phyloP scores from a whole-genome alignment of 2,797 vertebrate species.

The Lagorchestes hirsutus region DNA sequence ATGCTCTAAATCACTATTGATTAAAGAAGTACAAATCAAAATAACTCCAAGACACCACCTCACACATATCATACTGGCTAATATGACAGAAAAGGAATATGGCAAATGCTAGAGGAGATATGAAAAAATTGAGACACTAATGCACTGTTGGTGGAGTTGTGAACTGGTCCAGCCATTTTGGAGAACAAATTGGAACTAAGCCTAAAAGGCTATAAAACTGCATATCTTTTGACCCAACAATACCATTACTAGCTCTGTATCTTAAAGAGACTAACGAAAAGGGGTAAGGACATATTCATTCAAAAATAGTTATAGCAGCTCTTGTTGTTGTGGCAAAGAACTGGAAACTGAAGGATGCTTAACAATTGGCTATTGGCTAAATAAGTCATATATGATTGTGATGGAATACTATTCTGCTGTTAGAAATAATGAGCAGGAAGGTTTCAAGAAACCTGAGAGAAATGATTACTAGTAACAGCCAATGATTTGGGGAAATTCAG shows the following conservation, averaged over 20 bases:
- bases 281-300: background rate
- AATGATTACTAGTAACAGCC: background rate
- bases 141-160: background rate
- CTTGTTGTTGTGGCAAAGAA: background rate
- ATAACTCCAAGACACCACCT: background rate
- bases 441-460: background rate
- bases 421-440: background rate
- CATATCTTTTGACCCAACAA: background rate
- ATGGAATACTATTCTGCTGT: background rate
- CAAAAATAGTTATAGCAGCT: background rate
- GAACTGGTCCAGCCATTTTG: background rate
- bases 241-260: background rate
- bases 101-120: background rate
- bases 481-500: background rate
- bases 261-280: background rate
- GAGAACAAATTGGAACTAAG: background rate
- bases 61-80: background rate
- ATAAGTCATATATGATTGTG: background rate
- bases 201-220: background rate
- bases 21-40: background rate
- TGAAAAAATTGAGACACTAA: background rate
- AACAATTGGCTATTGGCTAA: background rate
- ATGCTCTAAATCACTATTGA: background rate
- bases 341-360: background rate
- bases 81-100: background rate